phyloP scores from a whole-genome alignment of 37 sponge, comb jelly and placozoan genomes.

The Cliona cf. orientalis region DNA sequence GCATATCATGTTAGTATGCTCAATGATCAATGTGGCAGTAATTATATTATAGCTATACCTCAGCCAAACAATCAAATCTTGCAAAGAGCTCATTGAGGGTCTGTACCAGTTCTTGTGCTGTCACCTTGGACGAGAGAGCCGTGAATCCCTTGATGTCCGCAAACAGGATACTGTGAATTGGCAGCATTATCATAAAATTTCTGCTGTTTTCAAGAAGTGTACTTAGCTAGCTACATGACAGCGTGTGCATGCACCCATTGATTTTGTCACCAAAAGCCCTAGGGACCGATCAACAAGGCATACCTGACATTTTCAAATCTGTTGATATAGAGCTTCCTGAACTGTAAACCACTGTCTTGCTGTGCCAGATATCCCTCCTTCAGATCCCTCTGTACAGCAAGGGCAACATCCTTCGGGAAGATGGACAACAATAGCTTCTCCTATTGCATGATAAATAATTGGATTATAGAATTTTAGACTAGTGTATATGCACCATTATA shows the following conservation, averaged over 20 bases:
- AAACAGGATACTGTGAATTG: constrained; percentile 82
- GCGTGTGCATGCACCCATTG: not conserved
- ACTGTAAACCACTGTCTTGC: not conserved
- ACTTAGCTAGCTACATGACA: not conserved
- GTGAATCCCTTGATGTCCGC: constrained; percentile 95
- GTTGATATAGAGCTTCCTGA: constrained; percentile 41
- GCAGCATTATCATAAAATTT: not conserved
- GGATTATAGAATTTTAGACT: not conserved
- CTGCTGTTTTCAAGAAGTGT: not conserved
- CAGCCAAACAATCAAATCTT: constrained; percentile 34
- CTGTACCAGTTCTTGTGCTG: constrained; percentile 75
- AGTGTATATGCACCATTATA: not conserved
- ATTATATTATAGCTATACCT: not conserved
- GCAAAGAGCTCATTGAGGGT: constrained; percentile 82
- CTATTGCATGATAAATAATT: constrained; percentile 13
- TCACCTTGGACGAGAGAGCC: constrained; percentile 64
- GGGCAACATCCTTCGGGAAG: constrained; percentile 38
- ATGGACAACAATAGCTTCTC: constrained; percentile 49
- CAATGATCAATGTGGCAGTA: not conserved
- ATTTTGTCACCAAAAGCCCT: too few species aligned
- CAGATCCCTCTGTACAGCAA: constrained; percentile 22
- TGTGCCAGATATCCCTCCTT: not conserved
- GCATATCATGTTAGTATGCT: not conserved
- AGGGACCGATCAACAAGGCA: not conserved
- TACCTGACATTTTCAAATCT: constrained; percentile 57